Evolutionary conservation across 2,888 invertebrate genomes (phyloP).

Genomic region (Trilocha varians): DNA sequence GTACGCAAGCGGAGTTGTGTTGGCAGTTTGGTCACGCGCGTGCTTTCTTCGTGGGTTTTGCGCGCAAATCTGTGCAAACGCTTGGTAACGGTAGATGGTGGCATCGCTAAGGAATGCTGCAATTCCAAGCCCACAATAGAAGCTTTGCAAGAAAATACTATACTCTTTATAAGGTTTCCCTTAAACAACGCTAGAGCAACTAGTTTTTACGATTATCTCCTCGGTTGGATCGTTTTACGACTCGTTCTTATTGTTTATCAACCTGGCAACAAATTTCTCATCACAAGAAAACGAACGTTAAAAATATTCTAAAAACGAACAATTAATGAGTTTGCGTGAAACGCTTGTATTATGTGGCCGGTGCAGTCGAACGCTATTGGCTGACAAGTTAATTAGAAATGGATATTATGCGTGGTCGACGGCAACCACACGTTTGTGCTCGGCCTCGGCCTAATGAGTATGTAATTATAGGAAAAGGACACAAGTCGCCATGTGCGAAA

Average conservation of each 20-base stretch:
- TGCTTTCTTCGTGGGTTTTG: conserved; percentile 69
- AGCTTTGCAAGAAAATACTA: neutral
- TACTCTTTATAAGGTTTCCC: neutral
- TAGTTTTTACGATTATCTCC: neutral
- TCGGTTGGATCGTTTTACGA: neutral
- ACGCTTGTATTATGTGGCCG: conserved; percentile 3
- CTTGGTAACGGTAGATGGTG: conserved; percentile 59
- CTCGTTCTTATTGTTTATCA: neutral
- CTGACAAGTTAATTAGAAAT: conserved; percentile 23
- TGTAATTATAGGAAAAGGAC: conserved; percentile 6
- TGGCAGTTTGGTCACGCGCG: conserved; percentile 57
- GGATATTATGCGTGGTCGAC: conserved; percentile 16
- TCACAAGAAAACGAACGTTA: conserved; percentile 9
- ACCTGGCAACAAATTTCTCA: neutral
- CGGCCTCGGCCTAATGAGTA: conserved; percentile 2
- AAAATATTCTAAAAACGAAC: conserved; percentile 17
- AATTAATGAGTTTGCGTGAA: conserved; percentile 25
- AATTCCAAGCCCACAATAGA: neutral
- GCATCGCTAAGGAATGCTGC: conserved; percentile 50
- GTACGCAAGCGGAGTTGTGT: conserved; percentile 34
- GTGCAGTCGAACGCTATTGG: conserved; percentile 8
- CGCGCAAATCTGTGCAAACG: conserved; percentile 59
- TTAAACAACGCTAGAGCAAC: neutral
- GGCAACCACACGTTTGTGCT: neutral
- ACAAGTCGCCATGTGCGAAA: neutral